Percentiles rank a stretch among this genome's conserved stretches.
Evolutionary conservation across 2,888 invertebrate species (phyloP).

Genomic region (Hecatera dysodea): DNA sequence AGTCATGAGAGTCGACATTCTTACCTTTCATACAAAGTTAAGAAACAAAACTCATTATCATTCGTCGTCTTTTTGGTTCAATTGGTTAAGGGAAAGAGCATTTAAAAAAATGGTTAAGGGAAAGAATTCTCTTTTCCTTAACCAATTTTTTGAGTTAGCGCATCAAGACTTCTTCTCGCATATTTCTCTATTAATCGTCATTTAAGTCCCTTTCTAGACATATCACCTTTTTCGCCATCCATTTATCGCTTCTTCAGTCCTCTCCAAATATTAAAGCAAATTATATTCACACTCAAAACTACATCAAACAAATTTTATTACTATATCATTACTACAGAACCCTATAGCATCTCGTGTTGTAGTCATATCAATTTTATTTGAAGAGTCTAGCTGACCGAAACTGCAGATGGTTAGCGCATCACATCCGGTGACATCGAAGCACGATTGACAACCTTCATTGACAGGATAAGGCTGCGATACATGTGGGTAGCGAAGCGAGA

Average conservation of each 20-base stretch:
- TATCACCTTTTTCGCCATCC: too few species aligned
- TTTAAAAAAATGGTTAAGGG: too few species aligned
- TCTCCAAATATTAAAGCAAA: too few species aligned
- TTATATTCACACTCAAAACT: background rate
- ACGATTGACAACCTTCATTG: slow-evolving; percentile 81
- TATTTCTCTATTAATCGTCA: too few species aligned
- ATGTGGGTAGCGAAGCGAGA: slow-evolving; percentile 57
- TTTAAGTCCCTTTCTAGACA: too few species aligned
- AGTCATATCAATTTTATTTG: slow-evolving; percentile 68
- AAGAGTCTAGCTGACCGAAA: slow-evolving; percentile 76
- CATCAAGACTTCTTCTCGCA: too few species aligned
- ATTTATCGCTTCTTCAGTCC: too few species aligned
- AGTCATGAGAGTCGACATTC: background rate
- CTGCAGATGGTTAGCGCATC: slow-evolving; percentile 80
- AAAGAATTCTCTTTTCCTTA: too few species aligned
- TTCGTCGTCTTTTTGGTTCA: too few species aligned
- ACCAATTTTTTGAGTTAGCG: too few species aligned
- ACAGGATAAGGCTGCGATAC: slow-evolving; percentile 54
- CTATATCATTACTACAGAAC: slow-evolving; percentile 45
- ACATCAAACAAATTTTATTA: background rate
- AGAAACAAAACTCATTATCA: background rate
- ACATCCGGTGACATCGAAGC: slow-evolving; percentile 82
- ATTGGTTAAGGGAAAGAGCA: too few species aligned
- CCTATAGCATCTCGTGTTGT: slow-evolving; percentile 1
- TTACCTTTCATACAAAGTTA: background rate